These are phyloP conservation scores for Cephus pygmeus DNA, from an alignment of 2,888 invertebrate genomes.

Conservation along the genomic window DNA sequence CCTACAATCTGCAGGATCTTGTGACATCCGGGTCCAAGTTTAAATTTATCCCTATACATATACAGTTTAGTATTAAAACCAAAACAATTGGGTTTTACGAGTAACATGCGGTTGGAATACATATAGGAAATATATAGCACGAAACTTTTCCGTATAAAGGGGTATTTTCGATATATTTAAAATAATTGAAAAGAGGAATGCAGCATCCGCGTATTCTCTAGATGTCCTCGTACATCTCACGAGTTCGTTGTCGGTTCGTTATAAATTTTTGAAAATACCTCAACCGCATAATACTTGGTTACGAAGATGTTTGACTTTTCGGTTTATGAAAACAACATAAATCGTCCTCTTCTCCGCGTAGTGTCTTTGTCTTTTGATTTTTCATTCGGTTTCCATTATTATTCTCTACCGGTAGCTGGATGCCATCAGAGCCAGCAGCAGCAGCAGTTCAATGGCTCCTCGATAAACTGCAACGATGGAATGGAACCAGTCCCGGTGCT, in stretches of 20 bases:
- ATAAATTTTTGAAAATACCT: conserved; percentile 19
- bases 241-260: conserved; percentile 31
- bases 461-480: neutral
- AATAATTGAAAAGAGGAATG: neutral
- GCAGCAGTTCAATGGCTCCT: neutral
- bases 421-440: neutral
- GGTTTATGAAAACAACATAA: neutral
- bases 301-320: neutral
- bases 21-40: neutral
- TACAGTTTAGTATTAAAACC: conserved; percentile 21
- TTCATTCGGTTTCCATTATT: neutral
- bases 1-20: neutral
- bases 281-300: neutral
- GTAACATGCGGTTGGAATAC: conserved; percentile 41
- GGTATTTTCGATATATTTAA: too few species aligned
- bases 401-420: neutral
- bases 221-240: conserved; percentile 17
- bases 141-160: too few species aligned
- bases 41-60: conserved; percentile 11
- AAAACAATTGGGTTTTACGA: conserved; percentile 51
- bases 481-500: neutral
- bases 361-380: neutral
- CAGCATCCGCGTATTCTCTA: neutral
- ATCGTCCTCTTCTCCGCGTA: neutral
- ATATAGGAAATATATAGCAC: neutral